Conservation (phyloP, 1,140 invertebrate species). For the Temnothorax longispinosus region DNA sequence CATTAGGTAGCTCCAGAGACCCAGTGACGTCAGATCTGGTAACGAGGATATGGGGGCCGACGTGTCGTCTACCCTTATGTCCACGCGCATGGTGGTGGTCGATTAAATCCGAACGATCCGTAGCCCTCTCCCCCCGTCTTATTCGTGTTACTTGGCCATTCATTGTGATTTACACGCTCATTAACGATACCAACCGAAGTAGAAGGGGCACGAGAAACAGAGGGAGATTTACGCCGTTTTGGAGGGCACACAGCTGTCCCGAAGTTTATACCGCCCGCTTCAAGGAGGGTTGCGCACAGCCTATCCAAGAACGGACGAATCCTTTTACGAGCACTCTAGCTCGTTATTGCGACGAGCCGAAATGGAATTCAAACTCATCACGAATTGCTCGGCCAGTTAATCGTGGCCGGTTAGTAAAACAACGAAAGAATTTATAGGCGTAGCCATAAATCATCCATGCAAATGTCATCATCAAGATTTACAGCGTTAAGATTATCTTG, state of each 20-base stretch:
- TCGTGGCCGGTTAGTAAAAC: conserved; percentile 45
- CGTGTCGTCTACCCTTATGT: conserved; percentile 67
- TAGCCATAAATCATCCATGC: conserved; percentile 50
- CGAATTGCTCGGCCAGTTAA: conserved; percentile 30
- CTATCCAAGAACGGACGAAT: conserved; percentile 45
- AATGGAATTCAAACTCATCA: conserved; percentile 59
- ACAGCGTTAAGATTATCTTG: conserved; percentile 22
- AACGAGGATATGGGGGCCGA: conserved; percentile 68
- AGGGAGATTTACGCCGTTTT: conserved; percentile 71
- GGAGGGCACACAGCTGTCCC: conserved; percentile 61
- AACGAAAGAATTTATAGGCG: conserved; percentile 62
- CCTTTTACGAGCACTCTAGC: conserved; percentile 69
- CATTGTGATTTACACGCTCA: conserved; percentile 74
- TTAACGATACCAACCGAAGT: conserved; percentile 66
- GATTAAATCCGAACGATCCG: conserved; percentile 61
- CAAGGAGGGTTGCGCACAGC: conserved; percentile 21
- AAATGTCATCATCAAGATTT: conserved; percentile 5
- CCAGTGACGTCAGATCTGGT: conserved; percentile 67
- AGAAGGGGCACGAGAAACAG: neutral
- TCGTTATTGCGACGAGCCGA: conserved; percentile 66
- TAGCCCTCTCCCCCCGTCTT: conserved; percentile 31
- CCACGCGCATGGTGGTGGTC: conserved; percentile 64
- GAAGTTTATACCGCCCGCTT: conserved; percentile 43
- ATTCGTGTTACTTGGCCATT: conserved; percentile 69
- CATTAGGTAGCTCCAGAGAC: conserved; percentile 65